These are phyloP conservation scores for Stenoptilia bipunctidactyla DNA, from an alignment of 2,888 invertebrate species.

Conservation along the genomic window DNA sequence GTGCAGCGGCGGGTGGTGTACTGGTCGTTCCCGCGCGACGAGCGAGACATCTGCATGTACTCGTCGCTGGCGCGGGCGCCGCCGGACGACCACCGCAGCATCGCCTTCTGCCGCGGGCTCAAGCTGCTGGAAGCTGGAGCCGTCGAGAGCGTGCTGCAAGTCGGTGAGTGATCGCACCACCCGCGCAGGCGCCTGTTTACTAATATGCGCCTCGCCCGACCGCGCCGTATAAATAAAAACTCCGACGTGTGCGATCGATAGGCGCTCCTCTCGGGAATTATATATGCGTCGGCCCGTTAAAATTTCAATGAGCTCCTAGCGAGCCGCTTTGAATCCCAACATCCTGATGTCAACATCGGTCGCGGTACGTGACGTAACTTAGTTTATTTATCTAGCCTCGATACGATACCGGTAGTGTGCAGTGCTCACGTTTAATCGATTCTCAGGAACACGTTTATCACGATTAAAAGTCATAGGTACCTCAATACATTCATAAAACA, in stretches of 20 bases:
- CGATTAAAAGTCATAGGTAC: conserved; percentile 14
- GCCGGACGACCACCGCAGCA: conserved; percentile 80
- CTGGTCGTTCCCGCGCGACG: conserved; percentile 91
- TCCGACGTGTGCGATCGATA: conserved; percentile 71
- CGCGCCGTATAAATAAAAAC: conserved; percentile 71
- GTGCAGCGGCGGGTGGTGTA: conserved; percentile 89
- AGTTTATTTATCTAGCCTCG: conserved; percentile 29
- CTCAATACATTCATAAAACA: conserved; percentile 8
- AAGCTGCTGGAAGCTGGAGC: conserved; percentile 85
- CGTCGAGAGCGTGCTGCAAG: conserved; percentile 89
- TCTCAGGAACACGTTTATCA: conserved; percentile 27
- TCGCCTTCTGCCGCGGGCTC: conserved; percentile 89
- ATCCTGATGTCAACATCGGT: conserved; percentile 2
- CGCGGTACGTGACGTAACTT: conserved; percentile 22
- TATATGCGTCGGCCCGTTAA: conserved; percentile 57
- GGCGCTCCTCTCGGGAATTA: conserved; percentile 68
- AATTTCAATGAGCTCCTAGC: conserved; percentile 50
- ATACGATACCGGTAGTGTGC: conserved; percentile 30
- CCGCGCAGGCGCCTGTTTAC: conserved; percentile 70
- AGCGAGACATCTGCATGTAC: conserved; percentile 91
- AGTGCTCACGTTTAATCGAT: conserved; percentile 37
- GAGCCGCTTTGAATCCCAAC: conserved; percentile 2
- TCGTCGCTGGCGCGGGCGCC: conserved; percentile 78
- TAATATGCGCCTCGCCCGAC: conserved; percentile 71
- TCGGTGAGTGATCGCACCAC: conserved; percentile 82